A percentile compares a stretch with the other conserved stretches of the same genome.
These are phyloP conservation scores for Sialis lutaria DNA, from an alignment of 2,888 invertebrate genomes.

Conservation along the genomic window DNA sequence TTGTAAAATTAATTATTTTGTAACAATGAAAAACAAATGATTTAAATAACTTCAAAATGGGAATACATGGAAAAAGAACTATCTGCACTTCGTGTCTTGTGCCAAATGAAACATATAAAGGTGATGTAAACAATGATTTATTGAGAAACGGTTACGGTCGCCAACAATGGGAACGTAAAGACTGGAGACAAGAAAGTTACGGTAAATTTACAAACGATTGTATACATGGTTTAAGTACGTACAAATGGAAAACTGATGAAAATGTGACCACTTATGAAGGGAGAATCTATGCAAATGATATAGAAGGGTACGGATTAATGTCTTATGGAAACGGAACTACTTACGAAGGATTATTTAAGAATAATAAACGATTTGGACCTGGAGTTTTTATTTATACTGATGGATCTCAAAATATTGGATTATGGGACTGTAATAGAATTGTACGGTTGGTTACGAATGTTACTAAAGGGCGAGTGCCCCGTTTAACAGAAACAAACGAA, in stretches of 20 bases:
- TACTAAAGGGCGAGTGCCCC: slow-evolving; percentile 15
- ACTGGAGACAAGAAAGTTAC: slow-evolving; percentile 23
- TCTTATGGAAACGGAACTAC: slow-evolving; percentile 24
- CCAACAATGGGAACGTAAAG: slow-evolving; percentile 9
- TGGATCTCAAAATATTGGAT: slow-evolving; percentile 32
- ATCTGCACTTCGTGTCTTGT: background rate
- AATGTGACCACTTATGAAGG: slow-evolving; percentile 28
- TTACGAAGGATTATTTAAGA: slow-evolving; percentile 30
- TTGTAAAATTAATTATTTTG: no score
- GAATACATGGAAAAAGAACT: no score
- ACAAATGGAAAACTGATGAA: slow-evolving; percentile 23
- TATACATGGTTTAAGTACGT: slow-evolving; percentile 32
- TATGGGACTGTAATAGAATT: slow-evolving; percentile 32
- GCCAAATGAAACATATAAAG: slow-evolving; percentile 7
- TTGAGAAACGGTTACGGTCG: slow-evolving; percentile 9
- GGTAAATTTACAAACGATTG: slow-evolving; percentile 28
- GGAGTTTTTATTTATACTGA: slow-evolving; percentile 29
- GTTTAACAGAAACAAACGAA: slow-evolving; percentile 13
- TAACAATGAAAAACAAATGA: no score
- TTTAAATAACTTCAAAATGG: no score
- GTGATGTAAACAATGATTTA: slow-evolving; percentile 6
- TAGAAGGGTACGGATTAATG: slow-evolving; percentile 34
- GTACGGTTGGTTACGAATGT: slow-evolving; percentile 22
- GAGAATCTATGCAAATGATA: slow-evolving; percentile 28
- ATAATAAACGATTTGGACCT: slow-evolving; percentile 36